phyloP scores from a whole-genome alignment of 1,140 invertebrate species.

The Cherax destructor region DNA sequence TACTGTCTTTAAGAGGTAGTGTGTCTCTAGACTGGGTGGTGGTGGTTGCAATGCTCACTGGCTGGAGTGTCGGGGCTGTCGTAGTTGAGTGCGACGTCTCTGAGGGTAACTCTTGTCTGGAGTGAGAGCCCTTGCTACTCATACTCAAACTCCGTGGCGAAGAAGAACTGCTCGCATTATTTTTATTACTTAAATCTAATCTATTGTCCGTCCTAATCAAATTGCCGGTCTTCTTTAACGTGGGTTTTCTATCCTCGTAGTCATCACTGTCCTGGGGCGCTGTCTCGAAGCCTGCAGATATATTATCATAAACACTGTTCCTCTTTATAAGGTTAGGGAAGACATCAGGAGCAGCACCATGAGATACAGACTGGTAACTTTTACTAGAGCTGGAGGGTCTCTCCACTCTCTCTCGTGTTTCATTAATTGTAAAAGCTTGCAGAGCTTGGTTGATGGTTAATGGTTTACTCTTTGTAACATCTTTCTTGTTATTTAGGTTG shows the following conservation, averaged over 20 bases:
- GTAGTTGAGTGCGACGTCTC: conserved; percentile 28
- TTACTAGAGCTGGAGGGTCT: conserved; percentile 51
- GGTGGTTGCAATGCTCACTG: neutral
- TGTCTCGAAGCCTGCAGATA: conserved; percentile 71
- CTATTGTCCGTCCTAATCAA: conserved; percentile 31
- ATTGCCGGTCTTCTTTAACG: conserved; percentile 46
- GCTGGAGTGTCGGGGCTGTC: conserved; percentile 29
- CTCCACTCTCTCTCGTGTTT: conserved; percentile 57
- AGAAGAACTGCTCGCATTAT: conserved; percentile 34
- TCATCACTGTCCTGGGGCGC: conserved; percentile 71
- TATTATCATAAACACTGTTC: conserved; percentile 70
- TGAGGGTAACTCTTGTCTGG: conserved; percentile 53
- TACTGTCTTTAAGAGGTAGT: conserved; percentile 26
- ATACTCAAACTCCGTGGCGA: conserved; percentile 53
- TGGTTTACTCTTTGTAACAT: conserved; percentile 37
- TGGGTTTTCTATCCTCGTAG: conserved; percentile 60
- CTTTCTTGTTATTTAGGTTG: conserved; percentile 58
- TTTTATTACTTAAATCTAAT: conserved; percentile 43
- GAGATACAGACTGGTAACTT: conserved; percentile 61
- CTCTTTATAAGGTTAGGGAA: conserved; percentile 66
- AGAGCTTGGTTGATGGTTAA: conserved; percentile 62
- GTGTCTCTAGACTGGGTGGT: conserved; percentile 29
- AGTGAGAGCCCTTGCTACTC: conserved; percentile 55
- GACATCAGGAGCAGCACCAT: conserved; percentile 56
- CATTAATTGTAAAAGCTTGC: conserved; percentile 50